Base-by-base conservation (phyloP, 2,888 invertebrate species). In the Ophion ellenae region DNA sequence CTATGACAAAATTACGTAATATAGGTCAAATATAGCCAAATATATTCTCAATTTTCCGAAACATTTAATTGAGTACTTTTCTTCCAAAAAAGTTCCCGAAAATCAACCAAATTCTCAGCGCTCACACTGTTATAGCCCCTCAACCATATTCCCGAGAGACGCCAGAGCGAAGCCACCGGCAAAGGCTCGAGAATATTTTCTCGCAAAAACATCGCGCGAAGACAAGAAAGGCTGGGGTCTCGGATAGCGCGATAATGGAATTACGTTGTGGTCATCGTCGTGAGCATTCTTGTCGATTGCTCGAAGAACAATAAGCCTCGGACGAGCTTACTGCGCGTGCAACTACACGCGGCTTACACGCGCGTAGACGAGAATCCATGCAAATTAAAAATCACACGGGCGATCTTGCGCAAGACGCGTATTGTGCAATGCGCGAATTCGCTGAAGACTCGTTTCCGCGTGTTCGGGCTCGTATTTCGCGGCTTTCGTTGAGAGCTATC, bases 341-440 rank as follows among this genome's bases (percentile, higher is more conserved):
- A 17, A 3, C 11, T 4, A 53, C 32, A 67, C 64, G 36, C 67
- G 20, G 57, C 24, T 64, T 47, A 32, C 28, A 45, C 53, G 28
- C 28, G 11, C n/a, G 70, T 47, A 66, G 2, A 45, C 64, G 47
- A 75, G 11, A 45, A 67, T 57, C 47, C 69, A 36, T 11, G 45
- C 24, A 20, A 59, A 61, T 28, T 14, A 61, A 61, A 47, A 78
- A 57, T 53, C 40, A 40, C 59, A 40, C 11, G n/a, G 40, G 47
- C 28, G 20, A 69, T 70, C 57, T 67, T 78, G 85, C 79, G 87
- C 84, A 89, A 89, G 53, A 70, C 87, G 87, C 82, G 79, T 86
- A 88, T 90, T 89, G 89, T 86, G 88, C 88, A 89, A 89, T 77
- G 84, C 83, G 84, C 81, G 85, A 87, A 88, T 89, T 88, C 82